Evolutionary conservation across 2,113 vertebrate species (phyloP).

Genomic region (Grammomys surdaster): DNA sequence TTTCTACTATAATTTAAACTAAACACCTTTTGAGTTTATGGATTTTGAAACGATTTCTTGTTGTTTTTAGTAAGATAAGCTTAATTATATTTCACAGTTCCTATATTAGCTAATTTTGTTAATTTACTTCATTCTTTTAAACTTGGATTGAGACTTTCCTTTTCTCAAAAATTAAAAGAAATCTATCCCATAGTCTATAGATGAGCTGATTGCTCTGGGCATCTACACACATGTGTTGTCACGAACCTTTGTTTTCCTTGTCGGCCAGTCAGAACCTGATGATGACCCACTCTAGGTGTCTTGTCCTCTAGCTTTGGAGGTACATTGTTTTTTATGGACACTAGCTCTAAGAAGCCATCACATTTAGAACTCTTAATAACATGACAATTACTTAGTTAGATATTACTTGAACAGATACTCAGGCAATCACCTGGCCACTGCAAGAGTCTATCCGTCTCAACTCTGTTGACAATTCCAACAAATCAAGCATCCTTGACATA

Average conservation of each 20-base stretch:
- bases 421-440: background rate
- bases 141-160: background rate
- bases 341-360: background rate
- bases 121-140: conserved; percentile 30
- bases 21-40: background rate
- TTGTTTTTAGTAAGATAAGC: background rate
- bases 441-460: background rate
- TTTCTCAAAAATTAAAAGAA: background rate
- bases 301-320: background rate
- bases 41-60: background rate
- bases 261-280: background rate
- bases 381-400: background rate
- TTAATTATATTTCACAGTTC: background rate
- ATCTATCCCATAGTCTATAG: background rate
- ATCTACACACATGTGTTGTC: too few relatives aligned
- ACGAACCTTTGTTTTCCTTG: background rate
- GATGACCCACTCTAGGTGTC: background rate
- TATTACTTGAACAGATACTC: background rate
- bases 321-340: background rate
- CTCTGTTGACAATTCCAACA: background rate
- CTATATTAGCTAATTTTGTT: background rate
- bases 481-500: background rate
- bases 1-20: background rate
- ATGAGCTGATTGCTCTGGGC: too few relatives aligned
- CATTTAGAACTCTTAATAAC: conserved; percentile 41